Evolutionary conservation across 2,888 invertebrate genomes (phyloP).

Genomic region (Chrysolina americana): DNA sequence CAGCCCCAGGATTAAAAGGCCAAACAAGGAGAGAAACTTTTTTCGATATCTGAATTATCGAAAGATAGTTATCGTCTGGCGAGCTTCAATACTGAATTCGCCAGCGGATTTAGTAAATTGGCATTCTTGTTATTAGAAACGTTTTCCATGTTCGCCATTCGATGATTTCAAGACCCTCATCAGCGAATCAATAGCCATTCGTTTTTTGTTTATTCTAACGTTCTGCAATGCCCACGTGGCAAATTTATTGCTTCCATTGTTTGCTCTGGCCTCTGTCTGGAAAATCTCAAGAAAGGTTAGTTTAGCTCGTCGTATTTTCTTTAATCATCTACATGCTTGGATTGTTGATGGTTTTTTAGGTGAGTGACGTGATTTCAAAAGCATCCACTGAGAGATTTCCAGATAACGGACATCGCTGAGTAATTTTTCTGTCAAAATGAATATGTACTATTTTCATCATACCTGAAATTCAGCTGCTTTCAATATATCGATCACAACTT

Average conservation of each 20-base stretch:
- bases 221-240: neutral
- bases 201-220: neutral
- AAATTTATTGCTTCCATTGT: neutral
- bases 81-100: slow-evolving; percentile 6
- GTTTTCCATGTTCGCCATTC: neutral
- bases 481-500: no score
- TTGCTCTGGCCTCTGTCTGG: neutral
- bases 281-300: neutral
- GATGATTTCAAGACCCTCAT: slow-evolving; percentile 2
- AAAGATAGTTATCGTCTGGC: slow-evolving; percentile 15
- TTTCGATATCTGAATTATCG: slow-evolving; percentile 11
- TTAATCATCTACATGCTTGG: neutral
- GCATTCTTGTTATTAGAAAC: slow-evolving; percentile 17
- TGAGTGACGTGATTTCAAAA: no score
- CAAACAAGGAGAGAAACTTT: slow-evolving; percentile 7
- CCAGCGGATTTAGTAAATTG: neutral
- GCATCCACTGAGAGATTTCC: no score
- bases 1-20: slow-evolving; percentile 12
- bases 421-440: no score
- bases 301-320: no score
- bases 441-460: no score
- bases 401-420: no score
- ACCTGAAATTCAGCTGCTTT: no score
- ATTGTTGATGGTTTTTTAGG: neutral
- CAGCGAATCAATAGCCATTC: no score